A percentile compares a stretch with the other conserved stretches of the same genome.
Conservation (phyloP, 2,888 invertebrate species). For the Pyrrhosoma nymphula region DNA sequence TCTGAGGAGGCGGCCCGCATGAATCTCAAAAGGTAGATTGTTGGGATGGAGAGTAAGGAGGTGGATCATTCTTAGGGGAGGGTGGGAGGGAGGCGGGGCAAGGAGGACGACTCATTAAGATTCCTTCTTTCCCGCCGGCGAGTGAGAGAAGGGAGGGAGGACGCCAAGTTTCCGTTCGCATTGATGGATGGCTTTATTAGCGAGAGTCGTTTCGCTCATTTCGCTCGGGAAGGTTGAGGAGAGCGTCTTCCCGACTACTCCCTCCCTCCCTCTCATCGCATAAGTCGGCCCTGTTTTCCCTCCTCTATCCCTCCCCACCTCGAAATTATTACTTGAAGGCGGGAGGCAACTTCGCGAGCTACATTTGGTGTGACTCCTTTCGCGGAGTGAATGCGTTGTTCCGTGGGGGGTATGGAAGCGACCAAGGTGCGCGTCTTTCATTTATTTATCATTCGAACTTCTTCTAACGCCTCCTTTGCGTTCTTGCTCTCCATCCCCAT, state of each 20-base stretch:
- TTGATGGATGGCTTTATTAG: conserved; percentile 61
- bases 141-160: background rate
- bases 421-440: background rate
- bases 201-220: conserved; percentile 47
- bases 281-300: background rate
- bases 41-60: too few species aligned
- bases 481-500: background rate
- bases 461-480: background rate
- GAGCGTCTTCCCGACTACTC: background rate
- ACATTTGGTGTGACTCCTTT: background rate
- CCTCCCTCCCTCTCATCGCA: background rate
- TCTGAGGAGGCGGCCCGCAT: background rate
- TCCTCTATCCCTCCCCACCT: background rate
- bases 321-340: background rate
- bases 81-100: background rate
- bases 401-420: background rate
- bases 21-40: background rate
- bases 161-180: conserved; percentile 15
- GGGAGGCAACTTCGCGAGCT: background rate
- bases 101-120: conserved; percentile 11
- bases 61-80: too few species aligned
- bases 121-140: conserved; percentile 13
- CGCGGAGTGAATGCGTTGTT: background rate
- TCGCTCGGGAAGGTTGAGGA: background rate
- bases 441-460: background rate